These are phyloP conservation scores for Ophion obscuratus DNA, from an alignment of 2,888 invertebrate genomes.

Conservation along the genomic window DNA sequence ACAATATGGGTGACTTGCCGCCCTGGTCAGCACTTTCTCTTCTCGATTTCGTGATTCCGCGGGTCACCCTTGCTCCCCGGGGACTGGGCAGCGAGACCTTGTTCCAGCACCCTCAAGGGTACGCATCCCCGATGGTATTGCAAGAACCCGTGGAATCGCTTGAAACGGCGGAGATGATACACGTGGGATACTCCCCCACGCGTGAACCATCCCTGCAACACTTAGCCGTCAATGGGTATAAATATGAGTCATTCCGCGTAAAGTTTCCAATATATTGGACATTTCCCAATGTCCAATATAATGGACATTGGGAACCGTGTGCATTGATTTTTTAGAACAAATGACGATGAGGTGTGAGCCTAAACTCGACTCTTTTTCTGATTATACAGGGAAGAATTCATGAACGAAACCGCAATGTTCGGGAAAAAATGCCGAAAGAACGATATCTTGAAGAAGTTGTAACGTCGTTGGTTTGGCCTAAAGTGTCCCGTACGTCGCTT, in stretches of 20 bases:
- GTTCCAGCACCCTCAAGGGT: neutral
- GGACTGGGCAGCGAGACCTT: conserved; percentile 34
- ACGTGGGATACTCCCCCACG: too few species aligned
- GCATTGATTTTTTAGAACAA: too few species aligned
- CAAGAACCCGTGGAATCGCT: conserved; percentile 10
- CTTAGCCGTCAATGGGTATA: conserved; percentile 1
- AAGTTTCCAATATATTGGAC: too few species aligned
- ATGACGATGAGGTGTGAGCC: too few species aligned
- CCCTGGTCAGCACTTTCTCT: conserved; percentile 52
- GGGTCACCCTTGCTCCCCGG: conserved; percentile 40
- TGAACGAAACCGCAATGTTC: too few species aligned
- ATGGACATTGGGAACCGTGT: too few species aligned
- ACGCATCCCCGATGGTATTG: conserved; percentile 24
- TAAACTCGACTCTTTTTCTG: too few species aligned
- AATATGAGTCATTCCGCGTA: neutral
- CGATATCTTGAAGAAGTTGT: neutral
- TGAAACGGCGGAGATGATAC: neutral
- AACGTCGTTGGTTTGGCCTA: neutral
- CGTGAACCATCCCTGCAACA: conserved; percentile 10
- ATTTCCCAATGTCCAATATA: too few species aligned
- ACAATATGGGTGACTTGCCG: conserved; percentile 22
- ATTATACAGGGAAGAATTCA: too few species aligned
- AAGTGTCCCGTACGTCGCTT: neutral
- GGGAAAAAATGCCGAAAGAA: neutral
- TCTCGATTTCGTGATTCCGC: conserved; percentile 54